Conservation (phyloP, 2,888 invertebrate genomes). For the Pherbina coryleti region DNA sequence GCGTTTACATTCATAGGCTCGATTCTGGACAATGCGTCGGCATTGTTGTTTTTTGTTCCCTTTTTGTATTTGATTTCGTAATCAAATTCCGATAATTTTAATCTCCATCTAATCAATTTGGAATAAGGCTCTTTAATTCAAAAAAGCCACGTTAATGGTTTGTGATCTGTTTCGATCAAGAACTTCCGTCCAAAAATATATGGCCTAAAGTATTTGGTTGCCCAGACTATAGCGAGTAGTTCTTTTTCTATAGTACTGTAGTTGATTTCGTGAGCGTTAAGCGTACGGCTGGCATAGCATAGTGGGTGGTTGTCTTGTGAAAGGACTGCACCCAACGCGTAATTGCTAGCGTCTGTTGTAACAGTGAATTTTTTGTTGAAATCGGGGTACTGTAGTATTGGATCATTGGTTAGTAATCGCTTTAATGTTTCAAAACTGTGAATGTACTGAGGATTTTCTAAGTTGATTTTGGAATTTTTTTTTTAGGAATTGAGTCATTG, state of each 20-base stretch:
- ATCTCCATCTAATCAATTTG: slow-evolving; percentile 10
- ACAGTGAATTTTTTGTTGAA: slow-evolving; percentile 1
- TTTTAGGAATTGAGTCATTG: slow-evolving; percentile 45
- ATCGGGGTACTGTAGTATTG: not conserved
- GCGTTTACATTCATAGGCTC: not conserved
- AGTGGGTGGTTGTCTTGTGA: not conserved
- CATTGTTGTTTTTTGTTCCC: slow-evolving; percentile 18
- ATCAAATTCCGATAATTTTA: slow-evolving; percentile 19
- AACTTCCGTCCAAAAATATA: slow-evolving; percentile 17
- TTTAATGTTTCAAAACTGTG: slow-evolving; percentile 31
- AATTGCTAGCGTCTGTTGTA: slow-evolving; percentile 13
- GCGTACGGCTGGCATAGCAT: not conserved
- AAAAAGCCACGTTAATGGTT: slow-evolving; percentile 9
- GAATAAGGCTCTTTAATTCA: slow-evolving; percentile 1
- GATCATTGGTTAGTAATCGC: slow-evolving; percentile 13
- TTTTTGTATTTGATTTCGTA: slow-evolving; percentile 21
- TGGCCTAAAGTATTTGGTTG: slow-evolving; percentile 20
- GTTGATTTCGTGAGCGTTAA: not conserved
- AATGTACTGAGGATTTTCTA: slow-evolving; percentile 6
- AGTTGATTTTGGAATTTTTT: not conserved
- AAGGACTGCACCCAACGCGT: too few species aligned
- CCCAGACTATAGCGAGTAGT: slow-evolving; percentile 9
- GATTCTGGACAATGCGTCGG: slow-evolving; percentile 14
- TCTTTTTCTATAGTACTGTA: slow-evolving; percentile 12
- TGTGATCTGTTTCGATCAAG: slow-evolving; percentile 16